A percentile compares a stretch with the other conserved stretches of the same genome.
Conservation (phyloP, 1,140 invertebrate genomes). For the Rhopalosiphum padi region DNA sequence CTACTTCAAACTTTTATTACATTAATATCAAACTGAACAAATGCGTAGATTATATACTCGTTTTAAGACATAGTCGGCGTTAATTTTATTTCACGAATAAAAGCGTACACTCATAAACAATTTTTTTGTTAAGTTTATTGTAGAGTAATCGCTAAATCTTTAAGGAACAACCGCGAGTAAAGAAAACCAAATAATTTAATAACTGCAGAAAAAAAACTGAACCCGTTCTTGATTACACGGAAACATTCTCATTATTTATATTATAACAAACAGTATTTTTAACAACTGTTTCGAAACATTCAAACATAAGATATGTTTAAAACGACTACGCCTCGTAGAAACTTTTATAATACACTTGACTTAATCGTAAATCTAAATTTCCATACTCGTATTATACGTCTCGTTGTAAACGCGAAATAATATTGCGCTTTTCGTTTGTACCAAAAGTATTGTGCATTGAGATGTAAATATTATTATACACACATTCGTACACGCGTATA, state of each 20-base stretch:
- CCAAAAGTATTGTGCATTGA: neutral
- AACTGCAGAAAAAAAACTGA: neutral
- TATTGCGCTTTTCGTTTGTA: neutral
- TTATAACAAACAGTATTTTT: neutral
- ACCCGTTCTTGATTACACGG: neutral
- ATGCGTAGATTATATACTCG: too few relatives aligned
- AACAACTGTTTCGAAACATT: neutral
- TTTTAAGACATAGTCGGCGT: neutral
- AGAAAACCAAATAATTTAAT: neutral
- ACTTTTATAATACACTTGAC: neutral
- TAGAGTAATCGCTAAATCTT: neutral
- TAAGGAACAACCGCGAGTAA: neutral
- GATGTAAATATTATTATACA: neutral
- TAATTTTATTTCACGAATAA: neutral
- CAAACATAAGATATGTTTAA: neutral
- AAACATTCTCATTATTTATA: neutral
- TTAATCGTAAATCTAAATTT: neutral
- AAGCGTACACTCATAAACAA: neutral
- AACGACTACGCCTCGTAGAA: neutral
- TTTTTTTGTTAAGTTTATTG: neutral
- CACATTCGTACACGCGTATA: neutral
- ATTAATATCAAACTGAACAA: neutral
- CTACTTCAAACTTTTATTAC: neutral
- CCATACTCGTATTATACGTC: neutral
- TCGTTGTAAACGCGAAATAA: neutral